phyloP scores from a whole-genome alignment of 2,888 invertebrate genomes.

The Nebria salina region DNA sequence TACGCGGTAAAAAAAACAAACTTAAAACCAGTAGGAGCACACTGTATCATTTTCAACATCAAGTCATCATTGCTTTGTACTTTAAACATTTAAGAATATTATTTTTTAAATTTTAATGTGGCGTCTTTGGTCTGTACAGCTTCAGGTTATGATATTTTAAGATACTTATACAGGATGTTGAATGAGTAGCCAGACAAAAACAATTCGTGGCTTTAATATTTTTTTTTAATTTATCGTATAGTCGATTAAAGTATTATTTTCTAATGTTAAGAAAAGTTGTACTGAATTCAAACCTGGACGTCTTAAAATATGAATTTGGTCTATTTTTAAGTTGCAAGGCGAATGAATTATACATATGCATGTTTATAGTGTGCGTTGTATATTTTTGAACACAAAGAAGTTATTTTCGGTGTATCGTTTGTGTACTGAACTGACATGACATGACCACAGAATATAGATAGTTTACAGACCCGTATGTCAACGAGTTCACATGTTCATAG shows the following conservation, averaged over 20 bases:
- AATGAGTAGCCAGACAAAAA: too few relatives aligned
- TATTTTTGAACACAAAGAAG: constrained; percentile 36
- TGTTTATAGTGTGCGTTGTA: not conserved
- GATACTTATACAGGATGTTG: not conserved
- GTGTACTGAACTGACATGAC: not conserved
- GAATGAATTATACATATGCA: not conserved
- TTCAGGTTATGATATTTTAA: not conserved
- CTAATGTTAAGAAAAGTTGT: not conserved
- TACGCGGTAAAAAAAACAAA: not conserved
- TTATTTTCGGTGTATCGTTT: constrained; percentile 21
- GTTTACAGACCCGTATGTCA: not conserved
- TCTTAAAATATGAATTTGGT: not conserved
- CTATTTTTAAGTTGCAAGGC: not conserved
- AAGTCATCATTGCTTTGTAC: not conserved
- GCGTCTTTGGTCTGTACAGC: not conserved
- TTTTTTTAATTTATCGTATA: too few relatives aligned
- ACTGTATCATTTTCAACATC: not conserved
- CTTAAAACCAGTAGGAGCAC: not conserved
- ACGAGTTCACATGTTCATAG: constrained; percentile 6
- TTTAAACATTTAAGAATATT: not conserved
- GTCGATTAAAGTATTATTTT: too few relatives aligned
- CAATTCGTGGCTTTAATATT: too few relatives aligned
- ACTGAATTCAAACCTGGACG: not conserved
- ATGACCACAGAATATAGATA: constrained; percentile 8
- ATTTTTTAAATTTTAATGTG: not conserved